Evolutionary conservation across 2,113 vertebrate species (phyloP).

Genomic region (Aplodontia rufa): DNA sequence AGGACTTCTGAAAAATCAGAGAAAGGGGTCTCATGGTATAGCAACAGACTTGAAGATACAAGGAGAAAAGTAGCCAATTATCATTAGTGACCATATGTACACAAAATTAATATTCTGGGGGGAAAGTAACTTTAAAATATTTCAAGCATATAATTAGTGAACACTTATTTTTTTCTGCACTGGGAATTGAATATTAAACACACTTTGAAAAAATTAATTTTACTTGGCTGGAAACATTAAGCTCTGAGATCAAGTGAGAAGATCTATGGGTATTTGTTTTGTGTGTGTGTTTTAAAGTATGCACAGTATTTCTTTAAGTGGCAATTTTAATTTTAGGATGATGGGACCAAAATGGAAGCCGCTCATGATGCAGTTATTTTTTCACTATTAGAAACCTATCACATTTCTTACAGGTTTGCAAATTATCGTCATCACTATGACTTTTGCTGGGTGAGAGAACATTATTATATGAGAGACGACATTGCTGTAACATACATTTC

Average conservation of each 20-base stretch:
- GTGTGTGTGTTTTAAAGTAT: background rate
- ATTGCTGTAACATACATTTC: background rate
- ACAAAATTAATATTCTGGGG: background rate
- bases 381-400: slow-evolving; percentile 4
- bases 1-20: background rate
- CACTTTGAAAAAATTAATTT: slow-evolving; percentile 12
- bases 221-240: slow-evolving; percentile 14
- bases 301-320: background rate
- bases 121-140: background rate
- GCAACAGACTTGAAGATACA: slow-evolving; percentile 15
- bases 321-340: background rate
- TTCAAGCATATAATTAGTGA: slow-evolving; percentile 55
- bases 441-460: slow-evolving; percentile 54
- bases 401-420: background rate
- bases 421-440: slow-evolving; percentile 28
- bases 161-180: background rate
- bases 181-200: background rate
- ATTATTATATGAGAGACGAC: slow-evolving; percentile 7
- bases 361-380: slow-evolving; percentile 8
- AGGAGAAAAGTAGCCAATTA: background rate
- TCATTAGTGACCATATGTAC: slow-evolving; percentile 41
- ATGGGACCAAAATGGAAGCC: accelerated
- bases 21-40: background rate
- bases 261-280: background rate
- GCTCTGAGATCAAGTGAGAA: background rate